phyloP scores from a whole-genome alignment of 2,113 vertebrate genomes.

The Pelodiscus sinensis region DNA sequence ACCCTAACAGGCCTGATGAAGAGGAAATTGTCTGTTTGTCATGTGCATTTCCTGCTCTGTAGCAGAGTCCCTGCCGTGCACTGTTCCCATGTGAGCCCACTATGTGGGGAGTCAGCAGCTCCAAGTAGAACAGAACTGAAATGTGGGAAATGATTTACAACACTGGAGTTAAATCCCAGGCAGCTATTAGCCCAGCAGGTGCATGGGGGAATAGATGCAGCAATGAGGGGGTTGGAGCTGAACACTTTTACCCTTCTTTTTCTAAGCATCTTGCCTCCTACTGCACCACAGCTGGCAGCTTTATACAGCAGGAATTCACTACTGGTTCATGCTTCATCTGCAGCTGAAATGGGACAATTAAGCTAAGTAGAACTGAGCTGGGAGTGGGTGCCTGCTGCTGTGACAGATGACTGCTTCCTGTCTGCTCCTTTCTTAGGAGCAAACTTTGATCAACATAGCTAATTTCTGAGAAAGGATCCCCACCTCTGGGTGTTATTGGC shows the following conservation, averaged over 20 bases:
- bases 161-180: neutral
- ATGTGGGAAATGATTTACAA: constrained; percentile 41
- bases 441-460: neutral
- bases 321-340: neutral
- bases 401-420: neutral
- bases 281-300: neutral
- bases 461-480: neutral
- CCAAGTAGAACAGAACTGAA: neutral
- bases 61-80: neutral
- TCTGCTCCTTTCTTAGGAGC: neutral
- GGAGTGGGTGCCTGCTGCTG: neutral
- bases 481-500: neutral
- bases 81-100: neutral
- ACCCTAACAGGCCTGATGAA: neutral
- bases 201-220: neutral
- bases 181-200: neutral
- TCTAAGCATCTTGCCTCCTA: neutral
- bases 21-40: neutral
- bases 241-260: neutral
- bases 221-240: neutral
- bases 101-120: neutral
- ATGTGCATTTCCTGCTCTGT: neutral
- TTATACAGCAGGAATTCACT: fast-evolving
- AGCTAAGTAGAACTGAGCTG: fast-evolving
- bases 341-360: neutral